Conservation (phyloP, 1,140 invertebrate genomes). For the Penaeus japonicus region DNA sequence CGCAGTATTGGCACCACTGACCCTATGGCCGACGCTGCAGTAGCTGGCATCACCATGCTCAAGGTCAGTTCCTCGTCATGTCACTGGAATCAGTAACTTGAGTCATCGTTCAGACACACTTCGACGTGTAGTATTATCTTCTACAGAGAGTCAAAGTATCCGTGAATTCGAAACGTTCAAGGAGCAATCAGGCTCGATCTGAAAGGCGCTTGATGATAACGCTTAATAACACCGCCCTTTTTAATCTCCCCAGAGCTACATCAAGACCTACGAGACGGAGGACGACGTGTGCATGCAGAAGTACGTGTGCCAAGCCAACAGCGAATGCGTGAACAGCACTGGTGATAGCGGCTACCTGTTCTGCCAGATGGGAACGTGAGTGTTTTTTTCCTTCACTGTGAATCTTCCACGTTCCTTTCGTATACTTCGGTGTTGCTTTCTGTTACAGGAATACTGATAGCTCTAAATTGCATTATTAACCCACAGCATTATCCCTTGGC, state of each 20-base stretch:
- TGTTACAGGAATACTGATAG: too few relatives aligned
- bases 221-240: neutral
- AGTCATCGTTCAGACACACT: too few relatives aligned
- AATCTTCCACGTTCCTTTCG: too few relatives aligned
- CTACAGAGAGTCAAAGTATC: too few relatives aligned
- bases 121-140: too few relatives aligned
- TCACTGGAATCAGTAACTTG: neutral
- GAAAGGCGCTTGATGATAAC: neutral
- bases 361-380: conserved; percentile 93
- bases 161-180: neutral
- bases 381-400: conserved; percentile 60
- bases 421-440: too few relatives aligned
- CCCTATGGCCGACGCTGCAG: conserved; percentile 82
- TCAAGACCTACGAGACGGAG: conserved; percentile 80
- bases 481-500: too few relatives aligned
- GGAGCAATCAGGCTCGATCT: neutral
- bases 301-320: conserved; percentile 87
- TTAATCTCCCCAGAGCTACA: conserved; percentile 73
- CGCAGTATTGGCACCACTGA: conserved; percentile 83
- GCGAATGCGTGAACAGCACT: conserved; percentile 83
- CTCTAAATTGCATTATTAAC: too few relatives aligned
- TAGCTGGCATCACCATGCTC: conserved; percentile 84
- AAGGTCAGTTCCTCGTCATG: conserved; percentile 69
- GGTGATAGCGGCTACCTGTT: conserved; percentile 82
- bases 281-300: conserved; percentile 82